Percentiles rank a stretch among this genome's conserved stretches.
Evolutionary conservation across 2,888 invertebrate species (phyloP).

Genomic region (Lycocerus yunnanus): DNA sequence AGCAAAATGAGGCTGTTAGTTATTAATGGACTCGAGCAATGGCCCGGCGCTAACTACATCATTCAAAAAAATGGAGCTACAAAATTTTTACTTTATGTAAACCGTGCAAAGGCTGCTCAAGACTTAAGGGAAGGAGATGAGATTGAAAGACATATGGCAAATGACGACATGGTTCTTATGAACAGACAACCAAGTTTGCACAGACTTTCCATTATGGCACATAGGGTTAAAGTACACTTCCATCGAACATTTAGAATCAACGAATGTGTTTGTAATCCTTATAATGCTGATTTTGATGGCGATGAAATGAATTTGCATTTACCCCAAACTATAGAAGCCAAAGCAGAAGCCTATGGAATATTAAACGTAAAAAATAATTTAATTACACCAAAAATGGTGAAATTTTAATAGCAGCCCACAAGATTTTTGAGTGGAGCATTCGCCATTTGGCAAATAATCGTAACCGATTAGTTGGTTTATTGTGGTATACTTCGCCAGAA

Average conservation of each 20-base stretch:
- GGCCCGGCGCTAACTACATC: conserved; percentile 98
- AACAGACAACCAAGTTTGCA: conserved; percentile 98
- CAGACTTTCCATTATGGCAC: conserved; percentile 98
- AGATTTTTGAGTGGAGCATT: conserved; percentile 98
- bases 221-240: conserved; percentile 82
- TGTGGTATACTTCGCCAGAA: too few species aligned
- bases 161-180: conserved; percentile 97
- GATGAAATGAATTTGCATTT: conserved; percentile 99
- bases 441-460: too few species aligned
- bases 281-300: conserved; percentile 99
- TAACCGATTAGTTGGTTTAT: too few species aligned
- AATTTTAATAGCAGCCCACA: conserved; percentile 96
- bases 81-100: conserved; percentile 84
- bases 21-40: conserved; percentile 85
- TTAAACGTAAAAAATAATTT: conserved; percentile 68
- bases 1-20: conserved; percentile 80
- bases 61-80: conserved; percentile 54
- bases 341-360: conserved; percentile 89
- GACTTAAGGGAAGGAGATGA: conserved; percentile 87
- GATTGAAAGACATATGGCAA: conserved; percentile 91
- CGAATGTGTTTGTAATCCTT: conserved; percentile 98
- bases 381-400: conserved; percentile 98
- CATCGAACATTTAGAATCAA: conserved; percentile 93
- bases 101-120: conserved; percentile 87
- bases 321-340: conserved; percentile 97